phyloP scores from a whole-genome alignment of 2,888 invertebrate species.

The Hirtodrosophila histrioides region DNA sequence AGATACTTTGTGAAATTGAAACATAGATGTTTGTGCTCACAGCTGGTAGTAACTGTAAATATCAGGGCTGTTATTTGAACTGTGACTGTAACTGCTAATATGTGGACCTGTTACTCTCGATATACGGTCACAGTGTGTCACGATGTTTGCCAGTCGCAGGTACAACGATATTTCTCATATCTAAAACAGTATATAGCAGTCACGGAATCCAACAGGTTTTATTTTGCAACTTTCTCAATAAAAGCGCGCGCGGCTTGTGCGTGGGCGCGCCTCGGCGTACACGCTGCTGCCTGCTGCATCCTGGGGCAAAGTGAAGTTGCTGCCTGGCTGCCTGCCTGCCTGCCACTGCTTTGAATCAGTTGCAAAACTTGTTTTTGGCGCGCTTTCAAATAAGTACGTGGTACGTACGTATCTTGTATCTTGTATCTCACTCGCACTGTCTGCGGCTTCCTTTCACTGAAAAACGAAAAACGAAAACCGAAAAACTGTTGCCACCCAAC shows the following conservation, averaged over 20 bases:
- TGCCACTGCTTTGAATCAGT: conserved; percentile 20
- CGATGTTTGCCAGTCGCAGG: too few relatives aligned
- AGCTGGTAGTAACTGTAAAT: too few relatives aligned
- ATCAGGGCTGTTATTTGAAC: too few relatives aligned
- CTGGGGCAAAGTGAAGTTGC: conserved; percentile 47
- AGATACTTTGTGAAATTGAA: too few relatives aligned
- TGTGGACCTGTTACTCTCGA: too few relatives aligned
- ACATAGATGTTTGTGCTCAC: too few relatives aligned
- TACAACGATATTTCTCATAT: too few relatives aligned
- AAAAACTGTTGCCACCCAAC: conserved; percentile 33
- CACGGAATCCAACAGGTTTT: conserved; percentile 61
- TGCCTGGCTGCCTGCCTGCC: conserved; percentile 35
- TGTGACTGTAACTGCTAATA: too few relatives aligned
- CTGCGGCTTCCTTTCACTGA: conserved; percentile 57
- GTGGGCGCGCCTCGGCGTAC: conserved; percentile 57
- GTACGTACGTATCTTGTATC: too few relatives aligned
- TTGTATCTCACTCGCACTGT: conserved; percentile 8
- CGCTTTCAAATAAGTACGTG: conserved; percentile 48
- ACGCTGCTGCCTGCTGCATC: conserved; percentile 56
- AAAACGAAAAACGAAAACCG: conserved; percentile 20
- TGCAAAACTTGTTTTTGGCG: conserved; percentile 72
- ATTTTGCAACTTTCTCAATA: conserved; percentile 48
- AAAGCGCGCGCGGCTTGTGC: conserved; percentile 38
- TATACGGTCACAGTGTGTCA: too few relatives aligned
- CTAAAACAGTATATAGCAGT: too few relatives aligned